Evolutionary conservation across 2,888 invertebrate species (phyloP).

Genomic region (Aelia acuminata): DNA sequence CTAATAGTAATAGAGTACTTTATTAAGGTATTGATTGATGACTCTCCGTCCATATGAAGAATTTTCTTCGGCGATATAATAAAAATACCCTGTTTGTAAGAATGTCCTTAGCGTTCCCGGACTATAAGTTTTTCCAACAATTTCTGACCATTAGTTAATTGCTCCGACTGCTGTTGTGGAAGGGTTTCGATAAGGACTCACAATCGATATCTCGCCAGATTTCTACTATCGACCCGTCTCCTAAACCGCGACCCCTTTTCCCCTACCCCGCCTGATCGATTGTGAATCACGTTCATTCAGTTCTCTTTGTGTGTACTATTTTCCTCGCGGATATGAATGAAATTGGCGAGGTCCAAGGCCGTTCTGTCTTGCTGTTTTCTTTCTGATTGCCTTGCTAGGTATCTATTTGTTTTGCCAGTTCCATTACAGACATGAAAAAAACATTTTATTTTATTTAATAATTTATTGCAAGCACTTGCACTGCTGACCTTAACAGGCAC

Average conservation of each 20-base stretch:
- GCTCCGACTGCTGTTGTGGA: not conserved
- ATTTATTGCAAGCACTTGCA: no score
- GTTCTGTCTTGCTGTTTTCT: not conserved
- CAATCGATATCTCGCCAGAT: conserved; percentile 6
- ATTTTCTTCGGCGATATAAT: not conserved
- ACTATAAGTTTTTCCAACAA: not conserved
- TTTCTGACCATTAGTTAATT: not conserved
- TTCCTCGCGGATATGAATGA: not conserved
- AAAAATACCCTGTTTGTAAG: not conserved
- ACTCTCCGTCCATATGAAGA: no score
- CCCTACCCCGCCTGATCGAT: not conserved
- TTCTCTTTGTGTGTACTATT: not conserved
- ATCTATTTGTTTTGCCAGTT: not conserved
- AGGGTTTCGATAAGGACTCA: not conserved
- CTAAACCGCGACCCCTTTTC: not conserved
- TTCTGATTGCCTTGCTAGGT: not conserved
- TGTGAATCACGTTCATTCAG: not conserved
- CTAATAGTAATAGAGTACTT: no score
- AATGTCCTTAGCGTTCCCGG: not conserved
- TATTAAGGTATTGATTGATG: no score
- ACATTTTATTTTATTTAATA: no score
- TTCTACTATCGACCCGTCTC: not conserved
- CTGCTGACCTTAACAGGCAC: no score
- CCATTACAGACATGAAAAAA: not conserved
- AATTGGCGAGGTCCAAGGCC: not conserved